Evolutionary conservation across 2,888 invertebrate genomes (phyloP), one percentile per base, ranked within the genome.

Genomic region (Caenorhabditis becei): DNA sequence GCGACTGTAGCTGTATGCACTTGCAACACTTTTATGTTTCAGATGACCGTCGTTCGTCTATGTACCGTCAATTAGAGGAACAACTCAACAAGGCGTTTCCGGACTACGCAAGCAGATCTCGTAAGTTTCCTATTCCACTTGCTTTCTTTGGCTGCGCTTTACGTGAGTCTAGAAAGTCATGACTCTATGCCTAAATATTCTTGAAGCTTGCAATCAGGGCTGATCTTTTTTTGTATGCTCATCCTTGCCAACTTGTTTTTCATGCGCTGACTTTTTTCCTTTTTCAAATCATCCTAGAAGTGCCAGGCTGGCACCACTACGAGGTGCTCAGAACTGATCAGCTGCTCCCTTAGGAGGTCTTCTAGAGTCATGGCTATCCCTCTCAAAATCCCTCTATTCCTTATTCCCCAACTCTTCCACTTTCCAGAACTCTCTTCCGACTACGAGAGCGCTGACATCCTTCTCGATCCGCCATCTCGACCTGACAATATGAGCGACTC

Each of bases 51-150:
- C 72, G 85, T 23, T 82, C 82, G 37, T 85, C 85, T 14, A 83
- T 85, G 83, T 85, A 85, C 62, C 82, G 82, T 56, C 83, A 85
- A 82, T 61, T 85, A 82, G 85, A 85, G 32, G 85, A 83, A 54
- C 82, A 83, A 35, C 61, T 85, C 35, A 85, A 85, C 80, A 75
- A 83, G 54, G 79, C 80, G 23, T 83, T 85, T 47, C 85, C 85
- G 5, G 80, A 77, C 14, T 81, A 81, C 59, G 56, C 58, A 1
- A 49, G 47, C 10, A 26, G 74, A 65, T 71, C 80, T n/a, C 77
- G 80, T 80, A 24, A 75, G 75, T 70, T 58, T 18, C 11, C n/a
- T n/a, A 10, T 44, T 35, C 35, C 35, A 35, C 35, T 35, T n/a
- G n/a, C 35, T 35, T 35, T 35, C 35, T 35, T 35, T 10, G n/a